Conservation (phyloP, 2,888 invertebrate species). For the Ichneumon xanthorius region DNA sequence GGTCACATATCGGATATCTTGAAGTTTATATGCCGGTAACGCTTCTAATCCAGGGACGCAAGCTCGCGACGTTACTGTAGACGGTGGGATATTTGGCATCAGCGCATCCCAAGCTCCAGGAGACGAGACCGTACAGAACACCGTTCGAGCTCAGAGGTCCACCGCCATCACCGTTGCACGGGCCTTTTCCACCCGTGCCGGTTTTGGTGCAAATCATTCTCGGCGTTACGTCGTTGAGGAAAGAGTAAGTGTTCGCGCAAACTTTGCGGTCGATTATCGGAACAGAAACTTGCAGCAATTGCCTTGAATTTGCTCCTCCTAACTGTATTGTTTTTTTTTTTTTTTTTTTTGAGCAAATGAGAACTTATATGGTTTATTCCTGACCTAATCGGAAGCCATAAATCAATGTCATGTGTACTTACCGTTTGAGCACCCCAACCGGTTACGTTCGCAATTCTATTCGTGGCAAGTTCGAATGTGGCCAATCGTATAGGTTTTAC, state of each 20-base stretch:
- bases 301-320: conserved; percentile 78
- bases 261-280: conserved; percentile 83
- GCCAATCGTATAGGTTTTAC: conserved; percentile 64
- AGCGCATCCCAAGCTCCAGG: conserved; percentile 80
- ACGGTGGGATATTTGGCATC: conserved; percentile 80
- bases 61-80: conserved; percentile 79
- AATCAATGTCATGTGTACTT: conserved; percentile 48
- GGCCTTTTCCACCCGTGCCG: conserved; percentile 72
- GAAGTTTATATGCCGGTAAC: conserved; percentile 68
- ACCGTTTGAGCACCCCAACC: conserved; percentile 79
- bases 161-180: conserved; percentile 81
- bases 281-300: conserved; percentile 86
- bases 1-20: not conserved
- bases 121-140: conserved; percentile 80
- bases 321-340: conserved; percentile 66
- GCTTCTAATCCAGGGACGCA: conserved; percentile 76
- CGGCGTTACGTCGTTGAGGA: conserved; percentile 72
- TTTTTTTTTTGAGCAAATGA: not conserved
- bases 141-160: conserved; percentile 78
- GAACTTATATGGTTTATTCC: not conserved
- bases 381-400: too few species aligned
- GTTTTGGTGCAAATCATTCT: conserved; percentile 80
- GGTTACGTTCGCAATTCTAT: conserved; percentile 68
- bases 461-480: conserved; percentile 40
- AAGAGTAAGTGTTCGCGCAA: conserved; percentile 84